Percentiles rank a stretch among this genome's conserved stretches.
These are phyloP conservation scores for Quadriops clusia DNA, from an alignment of 2,888 invertebrate species.

Conservation along the genomic window DNA sequence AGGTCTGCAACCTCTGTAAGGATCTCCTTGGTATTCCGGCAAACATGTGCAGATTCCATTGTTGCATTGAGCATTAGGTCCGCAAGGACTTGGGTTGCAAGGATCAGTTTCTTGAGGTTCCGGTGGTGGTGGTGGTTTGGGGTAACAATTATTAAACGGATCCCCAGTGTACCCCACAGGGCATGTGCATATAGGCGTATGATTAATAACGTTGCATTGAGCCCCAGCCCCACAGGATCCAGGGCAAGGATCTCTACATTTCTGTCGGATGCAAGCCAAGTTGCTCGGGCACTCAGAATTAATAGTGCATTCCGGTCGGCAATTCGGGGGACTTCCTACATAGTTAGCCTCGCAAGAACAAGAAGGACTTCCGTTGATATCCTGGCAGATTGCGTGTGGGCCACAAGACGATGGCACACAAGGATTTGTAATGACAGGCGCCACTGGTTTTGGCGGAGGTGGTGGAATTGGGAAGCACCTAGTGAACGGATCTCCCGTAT, in stretches of 20 bases:
- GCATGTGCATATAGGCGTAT: constrained; percentile 68
- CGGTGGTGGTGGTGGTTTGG: constrained; percentile 35
- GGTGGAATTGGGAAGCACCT: constrained; percentile 37
- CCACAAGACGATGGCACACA: constrained; percentile 73
- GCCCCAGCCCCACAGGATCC: constrained; percentile 65
- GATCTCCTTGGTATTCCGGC: constrained; percentile 65
- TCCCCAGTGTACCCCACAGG: constrained; percentile 23
- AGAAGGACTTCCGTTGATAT: constrained; percentile 52
- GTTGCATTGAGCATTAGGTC: constrained; percentile 59
- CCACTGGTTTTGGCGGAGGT: constrained; percentile 14
- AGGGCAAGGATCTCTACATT: constrained; percentile 65
- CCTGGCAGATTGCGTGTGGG: constrained; percentile 60
- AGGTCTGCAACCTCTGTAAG: constrained; percentile 57
- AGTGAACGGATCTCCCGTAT: constrained; percentile 54
- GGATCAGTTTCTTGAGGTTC: constrained; percentile 42
- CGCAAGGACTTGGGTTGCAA: constrained; percentile 59
- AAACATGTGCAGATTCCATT: constrained; percentile 63
- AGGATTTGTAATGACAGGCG: constrained; percentile 45
- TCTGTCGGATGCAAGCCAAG: constrained; percentile 59
- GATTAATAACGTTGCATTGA: constrained; percentile 60
- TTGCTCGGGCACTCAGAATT: constrained; percentile 63
- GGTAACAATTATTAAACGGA: constrained; percentile 42
- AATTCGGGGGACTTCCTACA: constrained; percentile 63
- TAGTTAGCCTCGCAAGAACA: constrained; percentile 63
- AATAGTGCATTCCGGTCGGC: constrained; percentile 65